Conservation (phyloP, 1,140 invertebrate species). For the Sesamia nonagrioides region DNA sequence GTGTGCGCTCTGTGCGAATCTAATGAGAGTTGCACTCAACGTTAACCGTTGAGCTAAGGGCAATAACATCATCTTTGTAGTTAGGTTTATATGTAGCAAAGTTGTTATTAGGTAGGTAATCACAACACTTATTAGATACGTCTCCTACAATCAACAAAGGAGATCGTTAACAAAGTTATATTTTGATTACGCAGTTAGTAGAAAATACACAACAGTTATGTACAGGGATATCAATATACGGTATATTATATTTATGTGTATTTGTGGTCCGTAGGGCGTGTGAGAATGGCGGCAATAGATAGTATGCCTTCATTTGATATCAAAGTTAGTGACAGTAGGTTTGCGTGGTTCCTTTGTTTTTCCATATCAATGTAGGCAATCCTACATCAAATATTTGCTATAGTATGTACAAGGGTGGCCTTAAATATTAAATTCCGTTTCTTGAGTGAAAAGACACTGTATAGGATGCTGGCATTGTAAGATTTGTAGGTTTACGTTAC, state of each 20-base stretch:
- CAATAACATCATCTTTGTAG: not conserved
- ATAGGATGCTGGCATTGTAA: no score
- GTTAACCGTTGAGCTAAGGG: slow-evolving; percentile 29
- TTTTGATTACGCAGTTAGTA: not conserved
- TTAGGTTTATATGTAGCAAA: not conserved
- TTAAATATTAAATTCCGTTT: not conserved
- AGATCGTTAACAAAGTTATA: slow-evolving; percentile 8
- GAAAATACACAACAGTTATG: not conserved
- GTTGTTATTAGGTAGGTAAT: not conserved
- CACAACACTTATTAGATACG: not conserved
- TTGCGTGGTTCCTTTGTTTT: slow-evolving; percentile 23
- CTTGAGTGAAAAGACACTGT: not conserved
- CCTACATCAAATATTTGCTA: not conserved
- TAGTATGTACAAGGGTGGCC: not conserved
- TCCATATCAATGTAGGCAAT: slow-evolving; percentile 18
- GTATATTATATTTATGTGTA: not conserved
- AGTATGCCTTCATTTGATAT: slow-evolving; percentile 28
- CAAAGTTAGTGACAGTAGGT: slow-evolving; percentile 34
- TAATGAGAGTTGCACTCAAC: slow-evolving; percentile 50
- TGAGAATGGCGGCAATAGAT: slow-evolving; percentile 35
- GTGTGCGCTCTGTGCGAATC: slow-evolving; percentile 36
- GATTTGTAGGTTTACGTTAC: no score
- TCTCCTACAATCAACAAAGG: not conserved
- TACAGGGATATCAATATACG: not conserved
- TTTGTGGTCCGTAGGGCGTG: slow-evolving; percentile 4